A percentile compares a stretch with the other conserved stretches of the same genome.
phyloP scores from a whole-genome alignment of 2,888 invertebrate genomes.

The Nebria brevicollis region DNA sequence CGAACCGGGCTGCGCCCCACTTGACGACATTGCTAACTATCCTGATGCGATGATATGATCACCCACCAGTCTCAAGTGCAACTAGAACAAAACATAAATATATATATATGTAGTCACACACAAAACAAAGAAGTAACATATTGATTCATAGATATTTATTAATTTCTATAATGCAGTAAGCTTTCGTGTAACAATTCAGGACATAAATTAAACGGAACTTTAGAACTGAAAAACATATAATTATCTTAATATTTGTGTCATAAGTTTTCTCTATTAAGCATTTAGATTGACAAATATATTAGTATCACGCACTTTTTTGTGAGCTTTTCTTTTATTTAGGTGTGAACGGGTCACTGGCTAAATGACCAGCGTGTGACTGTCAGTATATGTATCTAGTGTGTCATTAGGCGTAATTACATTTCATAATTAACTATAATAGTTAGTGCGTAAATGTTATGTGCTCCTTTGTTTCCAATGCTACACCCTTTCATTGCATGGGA shows the following conservation, averaged over 20 bases:
- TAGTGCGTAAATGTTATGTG: constrained; percentile 19
- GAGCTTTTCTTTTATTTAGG: constrained; percentile 7
- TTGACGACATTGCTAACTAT: constrained; percentile 54
- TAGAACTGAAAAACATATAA: too few relatives aligned
- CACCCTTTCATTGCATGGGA: not conserved
- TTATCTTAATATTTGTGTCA: too few relatives aligned
- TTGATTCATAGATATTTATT: too few relatives aligned
- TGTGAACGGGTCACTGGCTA: constrained; percentile 25
- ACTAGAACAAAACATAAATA: constrained; percentile 16
- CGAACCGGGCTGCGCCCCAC: constrained; percentile 69
- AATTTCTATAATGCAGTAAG: too few relatives aligned
- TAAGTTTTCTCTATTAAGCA: too few relatives aligned
- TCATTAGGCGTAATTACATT: constrained; percentile 39
- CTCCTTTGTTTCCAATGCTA: constrained; percentile 3
- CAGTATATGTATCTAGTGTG: constrained; percentile 17
- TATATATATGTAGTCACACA: too few relatives aligned
- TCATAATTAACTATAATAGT: constrained; percentile 36
- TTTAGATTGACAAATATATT: constrained; percentile 8
- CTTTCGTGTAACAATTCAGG: too few relatives aligned
- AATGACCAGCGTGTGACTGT: constrained; percentile 18
- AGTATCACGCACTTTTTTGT: not conserved
- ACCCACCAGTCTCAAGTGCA: constrained; percentile 24
- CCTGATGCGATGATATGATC: constrained; percentile 9
- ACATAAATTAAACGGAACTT: too few relatives aligned
- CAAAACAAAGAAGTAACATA: too few relatives aligned